phyloP scores from a whole-genome alignment of 64 coral and sea anemone species.

The Montipora efflorescens region DNA sequence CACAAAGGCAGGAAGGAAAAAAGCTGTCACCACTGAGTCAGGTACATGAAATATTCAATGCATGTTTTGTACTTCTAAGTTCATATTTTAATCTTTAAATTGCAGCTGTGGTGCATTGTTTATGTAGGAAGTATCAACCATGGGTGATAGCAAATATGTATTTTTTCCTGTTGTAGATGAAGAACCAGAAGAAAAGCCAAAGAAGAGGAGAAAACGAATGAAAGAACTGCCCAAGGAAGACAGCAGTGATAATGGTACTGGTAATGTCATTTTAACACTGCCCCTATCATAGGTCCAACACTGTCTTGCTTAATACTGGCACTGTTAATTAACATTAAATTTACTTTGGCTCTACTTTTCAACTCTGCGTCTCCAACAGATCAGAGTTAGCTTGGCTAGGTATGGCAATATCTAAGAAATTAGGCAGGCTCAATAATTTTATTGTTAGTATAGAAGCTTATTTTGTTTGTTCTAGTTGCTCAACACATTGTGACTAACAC shows the following conservation, averaged over 20 bases:
- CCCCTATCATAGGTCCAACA: background rate
- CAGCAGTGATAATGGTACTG: conserved; percentile 71
- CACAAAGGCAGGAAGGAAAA: conserved; percentile 32
- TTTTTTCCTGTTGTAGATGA: conserved; percentile 42
- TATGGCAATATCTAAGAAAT: background rate
- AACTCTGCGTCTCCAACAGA: too few relatives aligned
- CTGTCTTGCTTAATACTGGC: background rate
- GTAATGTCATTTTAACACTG: background rate
- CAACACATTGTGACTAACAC: too few relatives aligned
- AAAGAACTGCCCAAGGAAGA: conserved; percentile 76
- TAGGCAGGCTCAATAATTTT: too few relatives aligned
- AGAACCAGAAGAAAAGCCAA: conserved; percentile 46
- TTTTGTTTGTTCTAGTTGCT: too few relatives aligned
- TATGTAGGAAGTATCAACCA: too few relatives aligned
- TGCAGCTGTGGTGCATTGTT: too few relatives aligned
- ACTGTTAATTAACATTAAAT: background rate
- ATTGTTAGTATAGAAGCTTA: too few relatives aligned
- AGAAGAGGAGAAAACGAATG: conserved; percentile 75
- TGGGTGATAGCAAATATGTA: too few relatives aligned
- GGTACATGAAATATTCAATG: background rate
- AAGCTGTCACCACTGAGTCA: conserved; percentile 8
- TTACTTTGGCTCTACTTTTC: too few relatives aligned
- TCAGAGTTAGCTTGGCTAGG: background rate
- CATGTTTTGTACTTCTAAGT: background rate
- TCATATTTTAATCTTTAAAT: background rate